Evolutionary conservation across 1,140 invertebrate genomes (phyloP).

Genomic region (Drosophila ogumai): DNA sequence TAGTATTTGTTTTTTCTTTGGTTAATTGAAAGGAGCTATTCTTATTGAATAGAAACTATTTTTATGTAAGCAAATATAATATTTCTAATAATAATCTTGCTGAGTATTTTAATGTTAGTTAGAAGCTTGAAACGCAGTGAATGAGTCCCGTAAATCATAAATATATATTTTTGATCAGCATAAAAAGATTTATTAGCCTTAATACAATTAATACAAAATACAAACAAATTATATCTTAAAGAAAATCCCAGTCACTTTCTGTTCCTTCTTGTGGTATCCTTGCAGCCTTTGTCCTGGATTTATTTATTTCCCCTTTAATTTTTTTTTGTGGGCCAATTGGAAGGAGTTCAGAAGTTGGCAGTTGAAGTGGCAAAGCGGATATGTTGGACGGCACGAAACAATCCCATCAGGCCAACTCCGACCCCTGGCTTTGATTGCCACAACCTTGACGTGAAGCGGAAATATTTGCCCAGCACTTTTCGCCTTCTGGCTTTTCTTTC

Average conservation of each 20-base stretch:
- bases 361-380: conserved; percentile 62
- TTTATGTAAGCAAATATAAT: no score
- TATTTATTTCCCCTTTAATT: not conserved
- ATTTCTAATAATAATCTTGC: no score
- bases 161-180: no score
- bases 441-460: conserved; percentile 52
- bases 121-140: no score
- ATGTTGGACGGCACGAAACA: conserved; percentile 67
- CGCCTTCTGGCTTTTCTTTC: conserved; percentile 31
- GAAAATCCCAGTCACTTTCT: not conserved
- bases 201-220: no score
- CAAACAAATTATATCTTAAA: no score
- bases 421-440: conserved; percentile 34
- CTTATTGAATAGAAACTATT: not conserved
- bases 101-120: no score
- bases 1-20: no score
- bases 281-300: not conserved
- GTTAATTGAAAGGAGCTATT: no score
- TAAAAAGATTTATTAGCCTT: no score
- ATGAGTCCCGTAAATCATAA: no score
- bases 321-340: not conserved
- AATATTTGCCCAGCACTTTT: conserved; percentile 56
- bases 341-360: conserved; percentile 19
- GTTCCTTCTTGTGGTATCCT: not conserved
- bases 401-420: conserved; percentile 50